These are phyloP conservation scores for Tetropium fuscum DNA, from an alignment of 2,888 invertebrate genomes.

Conservation along the genomic window DNA sequence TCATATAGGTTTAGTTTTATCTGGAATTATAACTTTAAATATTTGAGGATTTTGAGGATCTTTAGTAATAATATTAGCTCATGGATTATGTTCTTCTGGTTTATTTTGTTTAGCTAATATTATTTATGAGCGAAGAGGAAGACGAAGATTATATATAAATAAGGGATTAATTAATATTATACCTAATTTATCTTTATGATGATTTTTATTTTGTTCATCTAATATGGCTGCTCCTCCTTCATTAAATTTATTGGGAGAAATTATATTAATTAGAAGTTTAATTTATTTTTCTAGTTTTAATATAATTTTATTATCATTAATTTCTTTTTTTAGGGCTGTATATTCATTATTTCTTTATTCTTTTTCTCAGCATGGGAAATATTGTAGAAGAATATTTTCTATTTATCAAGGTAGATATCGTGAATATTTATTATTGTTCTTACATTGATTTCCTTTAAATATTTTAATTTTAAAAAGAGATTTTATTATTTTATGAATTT, in stretches of 20 bases:
- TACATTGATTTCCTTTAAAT: too few relatives aligned
- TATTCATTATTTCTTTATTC: too few relatives aligned
- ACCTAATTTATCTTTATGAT: constrained; percentile 33
- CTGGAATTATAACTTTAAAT: too few relatives aligned
- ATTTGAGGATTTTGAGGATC: too few relatives aligned
- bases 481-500: too few relatives aligned
- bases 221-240: constrained; percentile 10
- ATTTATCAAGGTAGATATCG: constrained; percentile 68
- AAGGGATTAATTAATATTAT: constrained; percentile 68
- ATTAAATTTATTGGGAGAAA: constrained; percentile 67
- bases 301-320: constrained; percentile 70
- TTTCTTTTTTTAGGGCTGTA: constrained; percentile 78
- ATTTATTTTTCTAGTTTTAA: too few relatives aligned
- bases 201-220: background rate
- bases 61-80: too few relatives aligned
- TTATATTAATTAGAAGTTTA: too few relatives aligned
- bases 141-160: constrained; percentile 74
- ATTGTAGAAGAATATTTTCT: constrained; percentile 68
- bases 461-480: too few relatives aligned
- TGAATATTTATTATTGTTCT: constrained; percentile 73
- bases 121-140: constrained; percentile 71
- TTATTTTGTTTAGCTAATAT: too few relatives aligned
- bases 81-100: too few relatives aligned
- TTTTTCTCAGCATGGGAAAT: constrained; percentile 73
- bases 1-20: too few relatives aligned